phyloP scores from a whole-genome alignment of 2,797 vertebrate genomes.

The Malurus splendens region DNA sequence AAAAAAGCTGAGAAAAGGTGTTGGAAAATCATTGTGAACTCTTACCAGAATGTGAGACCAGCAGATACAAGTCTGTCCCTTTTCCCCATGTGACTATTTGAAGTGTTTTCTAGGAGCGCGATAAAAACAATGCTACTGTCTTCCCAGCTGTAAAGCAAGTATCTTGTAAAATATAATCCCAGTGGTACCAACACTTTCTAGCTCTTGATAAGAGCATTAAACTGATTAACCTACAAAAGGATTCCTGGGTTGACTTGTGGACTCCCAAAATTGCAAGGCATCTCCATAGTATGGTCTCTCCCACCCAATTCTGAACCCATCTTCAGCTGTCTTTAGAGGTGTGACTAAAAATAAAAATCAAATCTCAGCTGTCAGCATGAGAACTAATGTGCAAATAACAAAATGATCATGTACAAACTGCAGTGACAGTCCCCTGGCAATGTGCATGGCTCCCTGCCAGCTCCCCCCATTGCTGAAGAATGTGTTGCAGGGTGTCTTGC shows the following conservation, averaged over 20 bases:
- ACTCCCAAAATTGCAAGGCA: neutral
- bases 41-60: neutral
- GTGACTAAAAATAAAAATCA: neutral
- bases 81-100: rapidly evolving
- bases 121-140: neutral
- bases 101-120: neutral
- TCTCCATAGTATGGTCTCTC: neutral
- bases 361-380: neutral
- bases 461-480: neutral
- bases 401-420: neutral
- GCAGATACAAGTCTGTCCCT: neutral
- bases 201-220: neutral
- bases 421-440: neutral
- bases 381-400: neutral
- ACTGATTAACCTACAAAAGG: neutral
- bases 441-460: neutral
- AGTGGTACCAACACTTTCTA: neutral
- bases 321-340: neutral
- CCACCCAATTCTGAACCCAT: neutral
- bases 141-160: neutral
- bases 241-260: conserved; percentile 5
- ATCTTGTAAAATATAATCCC: neutral
- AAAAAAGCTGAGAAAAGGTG: conserved; percentile 4
- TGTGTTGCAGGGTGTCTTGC: rapidly evolving
- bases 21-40: neutral